phyloP scores from a whole-genome alignment of 2,888 invertebrate species.

The Metalampra italica region DNA sequence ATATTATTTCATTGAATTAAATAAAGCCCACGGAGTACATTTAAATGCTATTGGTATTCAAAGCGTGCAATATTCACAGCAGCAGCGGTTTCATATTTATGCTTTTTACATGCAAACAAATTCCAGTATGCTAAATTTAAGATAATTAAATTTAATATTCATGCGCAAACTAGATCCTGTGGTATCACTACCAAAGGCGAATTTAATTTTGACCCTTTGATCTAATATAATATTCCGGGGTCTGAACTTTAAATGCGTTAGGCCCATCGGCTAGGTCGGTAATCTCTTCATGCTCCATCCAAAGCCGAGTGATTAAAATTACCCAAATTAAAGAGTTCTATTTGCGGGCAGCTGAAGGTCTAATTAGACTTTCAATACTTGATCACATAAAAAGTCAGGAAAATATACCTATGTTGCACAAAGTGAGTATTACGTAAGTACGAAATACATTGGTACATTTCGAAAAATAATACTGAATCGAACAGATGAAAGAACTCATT shows the following conservation, averaged over 20 bases:
- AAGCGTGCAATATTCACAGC: background rate
- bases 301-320: constrained; percentile 41
- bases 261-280: constrained; percentile 28
- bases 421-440: no score
- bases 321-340: constrained; percentile 31
- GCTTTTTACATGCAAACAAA: constrained; percentile 9
- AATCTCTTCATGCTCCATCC: constrained; percentile 26
- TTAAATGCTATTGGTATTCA: background rate
- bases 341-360: constrained; percentile 12
- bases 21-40: background rate
- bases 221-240: constrained; percentile 53
- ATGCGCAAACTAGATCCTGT: constrained; percentile 39
- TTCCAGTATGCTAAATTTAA: constrained; percentile 14
- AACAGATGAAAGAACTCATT: no score
- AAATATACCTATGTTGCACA: no score
- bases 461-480: no score
- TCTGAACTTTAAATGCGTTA: constrained; percentile 41
- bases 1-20: background rate
- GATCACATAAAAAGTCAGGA: no score
- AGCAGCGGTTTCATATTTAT: background rate
- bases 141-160: constrained; percentile 51
- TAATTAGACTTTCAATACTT: background rate
- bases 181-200: constrained; percentile 40
- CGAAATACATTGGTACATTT: no score
- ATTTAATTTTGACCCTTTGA: constrained; percentile 54